Evolutionary conservation across 1,140 invertebrate genomes (phyloP).

Genomic region (Lepidurus packardi): DNA sequence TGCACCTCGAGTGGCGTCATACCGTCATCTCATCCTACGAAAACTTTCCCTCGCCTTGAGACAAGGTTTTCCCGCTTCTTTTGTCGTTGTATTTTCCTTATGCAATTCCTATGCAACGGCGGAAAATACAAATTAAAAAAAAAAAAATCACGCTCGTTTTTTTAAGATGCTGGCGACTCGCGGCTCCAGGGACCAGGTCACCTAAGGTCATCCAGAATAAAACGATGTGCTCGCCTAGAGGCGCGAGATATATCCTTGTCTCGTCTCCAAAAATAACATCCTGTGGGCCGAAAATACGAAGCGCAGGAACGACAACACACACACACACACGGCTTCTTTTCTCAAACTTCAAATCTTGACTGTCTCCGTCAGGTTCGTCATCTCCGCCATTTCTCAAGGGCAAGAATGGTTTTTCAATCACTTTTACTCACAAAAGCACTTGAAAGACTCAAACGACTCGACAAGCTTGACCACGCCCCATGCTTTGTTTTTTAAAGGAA

Average conservation of each 20-base stretch:
- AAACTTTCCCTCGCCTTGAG: background rate
- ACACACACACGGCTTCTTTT: background rate
- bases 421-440: too few species aligned
- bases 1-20: background rate
- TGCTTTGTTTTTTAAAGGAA: too few species aligned
- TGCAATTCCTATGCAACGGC: too few species aligned
- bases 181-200: background rate
- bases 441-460: too few species aligned
- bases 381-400: background rate
- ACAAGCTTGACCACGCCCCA: too few species aligned
- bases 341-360: background rate
- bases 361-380: background rate
- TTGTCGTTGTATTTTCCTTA: background rate
- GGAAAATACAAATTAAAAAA: too few species aligned
- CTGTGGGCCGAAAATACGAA: constrained; percentile 21
- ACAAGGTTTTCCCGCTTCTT: background rate
- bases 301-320: constrained; percentile 15
- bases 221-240: background rate
- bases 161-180: too few species aligned
- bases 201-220: background rate
- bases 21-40: background rate
- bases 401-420: too few species aligned
- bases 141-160: too few species aligned
- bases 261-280: constrained; percentile 18
- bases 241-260: constrained; percentile 7